Evolutionary conservation across 2,113 vertebrate species (phyloP).

Genomic region (Hassar affinis): DNA sequence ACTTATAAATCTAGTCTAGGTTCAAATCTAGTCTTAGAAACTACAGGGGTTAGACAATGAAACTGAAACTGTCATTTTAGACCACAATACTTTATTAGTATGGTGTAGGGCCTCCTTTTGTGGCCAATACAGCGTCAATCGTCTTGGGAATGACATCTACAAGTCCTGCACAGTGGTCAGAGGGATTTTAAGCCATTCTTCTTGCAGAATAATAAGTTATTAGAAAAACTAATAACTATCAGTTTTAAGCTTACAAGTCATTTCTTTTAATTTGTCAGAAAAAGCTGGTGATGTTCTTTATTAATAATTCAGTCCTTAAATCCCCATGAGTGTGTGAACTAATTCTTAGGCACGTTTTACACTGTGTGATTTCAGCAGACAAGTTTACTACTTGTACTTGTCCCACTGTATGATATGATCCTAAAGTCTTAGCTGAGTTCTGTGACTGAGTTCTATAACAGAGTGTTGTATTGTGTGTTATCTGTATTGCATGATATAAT

Average conservation of each 20-base stretch:
- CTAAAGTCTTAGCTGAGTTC: neutral
- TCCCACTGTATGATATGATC: neutral
- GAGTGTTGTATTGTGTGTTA: neutral
- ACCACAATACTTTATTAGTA: too few species aligned
- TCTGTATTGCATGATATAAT: neutral
- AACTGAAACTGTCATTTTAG: too few species aligned
- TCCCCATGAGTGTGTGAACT: neutral
- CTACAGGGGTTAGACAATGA: too few species aligned
- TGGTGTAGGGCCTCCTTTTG: too few species aligned
- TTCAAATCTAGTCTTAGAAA: neutral
- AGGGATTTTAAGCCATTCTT: too few species aligned
- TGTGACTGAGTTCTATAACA: too few species aligned
- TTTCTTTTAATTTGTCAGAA: neutral
- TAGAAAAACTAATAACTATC: neutral
- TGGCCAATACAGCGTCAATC: too few species aligned
- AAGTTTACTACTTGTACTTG: neutral
- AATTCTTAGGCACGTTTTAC: neutral
- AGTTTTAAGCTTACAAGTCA: neutral
- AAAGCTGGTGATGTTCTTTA: neutral
- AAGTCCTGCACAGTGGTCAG: too few species aligned
- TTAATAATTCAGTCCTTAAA: neutral
- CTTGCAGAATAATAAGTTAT: too few species aligned
- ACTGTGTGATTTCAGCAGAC: neutral
- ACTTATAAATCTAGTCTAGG: neutral
- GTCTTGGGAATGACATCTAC: too few species aligned